These are phyloP conservation scores for Bombus ignitus DNA, from an alignment of 1,140 invertebrate species.

Conservation along the genomic window DNA sequence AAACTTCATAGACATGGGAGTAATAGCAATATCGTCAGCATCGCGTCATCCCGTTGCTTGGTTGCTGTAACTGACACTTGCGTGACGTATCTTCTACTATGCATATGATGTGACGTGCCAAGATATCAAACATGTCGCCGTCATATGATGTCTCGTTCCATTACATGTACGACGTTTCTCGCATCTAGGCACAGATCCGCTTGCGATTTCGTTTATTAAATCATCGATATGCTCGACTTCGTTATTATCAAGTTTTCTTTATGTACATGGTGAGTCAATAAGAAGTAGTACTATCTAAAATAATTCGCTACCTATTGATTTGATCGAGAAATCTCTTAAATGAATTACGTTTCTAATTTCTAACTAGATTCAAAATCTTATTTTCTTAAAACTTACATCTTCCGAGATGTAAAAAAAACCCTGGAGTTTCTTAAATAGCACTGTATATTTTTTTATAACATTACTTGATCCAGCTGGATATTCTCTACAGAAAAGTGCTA, in stretches of 20 bases:
- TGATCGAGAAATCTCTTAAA: no score
- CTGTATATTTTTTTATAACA: no score
- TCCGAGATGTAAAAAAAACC: no score
- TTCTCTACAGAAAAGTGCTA: no score
- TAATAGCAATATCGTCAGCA: slow-evolving; percentile 13
- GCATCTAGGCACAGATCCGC: background rate
- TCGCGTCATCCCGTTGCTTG: slow-evolving; percentile 9
- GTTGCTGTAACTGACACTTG: slow-evolving; percentile 33
- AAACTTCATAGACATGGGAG: background rate
- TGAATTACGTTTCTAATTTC: no score
- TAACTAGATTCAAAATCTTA: no score
- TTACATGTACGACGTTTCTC: background rate
- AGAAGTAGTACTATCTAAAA: no score
- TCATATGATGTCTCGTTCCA: slow-evolving; percentile 32
- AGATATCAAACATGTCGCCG: slow-evolving; percentile 41
- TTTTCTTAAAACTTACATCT: no score
- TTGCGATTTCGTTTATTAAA: background rate
- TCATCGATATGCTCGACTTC: background rate
- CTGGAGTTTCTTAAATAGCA: no score
- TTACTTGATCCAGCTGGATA: no score
- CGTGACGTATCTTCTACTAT: slow-evolving; percentile 32
- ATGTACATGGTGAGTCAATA: no score
- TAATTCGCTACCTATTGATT: no score
- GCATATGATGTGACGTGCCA: slow-evolving; percentile 20
- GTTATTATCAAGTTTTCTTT: background rate